Evolutionary conservation across 2,797 vertebrate species (phyloP), one percentile per base, ranked within the genome.

Genomic region (Sebastes cheni): DNA sequence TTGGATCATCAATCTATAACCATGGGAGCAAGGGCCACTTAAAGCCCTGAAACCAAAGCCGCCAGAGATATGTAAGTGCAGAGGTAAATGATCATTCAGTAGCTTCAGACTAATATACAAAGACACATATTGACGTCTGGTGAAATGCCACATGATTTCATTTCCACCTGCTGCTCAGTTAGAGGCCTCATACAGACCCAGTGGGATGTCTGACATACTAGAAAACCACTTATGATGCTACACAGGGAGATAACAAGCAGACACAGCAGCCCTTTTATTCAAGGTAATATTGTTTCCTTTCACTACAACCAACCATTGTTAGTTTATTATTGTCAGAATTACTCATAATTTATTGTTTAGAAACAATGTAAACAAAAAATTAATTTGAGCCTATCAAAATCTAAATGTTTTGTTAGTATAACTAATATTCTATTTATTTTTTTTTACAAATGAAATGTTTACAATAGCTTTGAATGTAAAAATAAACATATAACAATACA

Each of bases 161-260:
- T 62, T 64, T 75, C 65, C 12, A 74, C 77, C 50, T 76, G 54
- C 52, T 64, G 55, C 66, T 82, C 76, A 72, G 74, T 18, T 72
- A 75, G 75, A 69, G 54, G 76, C 72, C 77, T 89, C 73, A 75
- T 75, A 67, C 62, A 74, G 73, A 75, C 71, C 13, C 77, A 80
- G 76, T 58, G 64, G 77, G 80, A 74, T 69, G 32, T 62, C 80
- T 79, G 64, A 69, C 67, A 72, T 46, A 34, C 23, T 54, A 61
- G 59, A 36, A 36, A 78, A 66, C 25, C 58, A 69, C 58, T 67
- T 70, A 72, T 9, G 30, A 73, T n/a, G 30, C 13, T 70, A 30
- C 58, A 71, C 64, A 22, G 25, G 60, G 34, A 79, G 54, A 78
- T 39, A 70, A 73, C 75, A 69, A 71, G 46, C 11, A 59, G 34